Evolutionary conservation across 2,888 invertebrate species (phyloP), one percentile per base, ranked within the genome.

Genomic region (Conistra vaccinii): DNA sequence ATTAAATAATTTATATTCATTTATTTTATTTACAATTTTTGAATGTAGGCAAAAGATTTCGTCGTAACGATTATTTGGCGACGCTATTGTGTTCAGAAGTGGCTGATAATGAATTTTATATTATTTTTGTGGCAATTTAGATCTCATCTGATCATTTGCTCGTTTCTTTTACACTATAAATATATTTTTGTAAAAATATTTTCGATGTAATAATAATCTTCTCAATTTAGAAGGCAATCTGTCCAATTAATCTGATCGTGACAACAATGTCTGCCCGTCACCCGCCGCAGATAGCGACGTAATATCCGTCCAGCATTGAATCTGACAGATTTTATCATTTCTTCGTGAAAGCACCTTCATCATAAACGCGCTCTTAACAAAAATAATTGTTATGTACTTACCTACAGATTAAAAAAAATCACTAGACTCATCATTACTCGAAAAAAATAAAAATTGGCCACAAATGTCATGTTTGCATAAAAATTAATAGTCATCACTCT

Each of bases 271-370:
- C 51, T 81, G 73, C 20, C 65, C 29, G 23, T 71, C 80, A 76
- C 72, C 63, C 39, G 45, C 70, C 12, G 26, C 39, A 45, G 78
- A 85, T 85, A 87, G 29, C 72, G 48, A 73, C 12, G 39, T 78
- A 85, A 85, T 85, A 87, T 85, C 87, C 85, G 78, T 10, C 23
- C 70, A 26, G 42, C 26, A 76, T 75, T 85, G 68, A 80, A 70
- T 69, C 53, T 60, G 39, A 12, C 42, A 45, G 72, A 75, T 85
- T 26, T 48, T 72, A 82, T 86, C 63, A 23, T 26, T 68, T 57
- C 66, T 75, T 67, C n/a, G 29, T 74, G 61, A 77, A 63, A 51
- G 35, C 14, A 58, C 26, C 35, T 51, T 62, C 35, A 55, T 42
- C 14, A 6, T 17, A 17, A 7, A 20, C 9, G 14, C 17, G 17